Percentiles rank a stretch among this genome's conserved stretches.
phyloP scores from a whole-genome alignment of 2,113 vertebrate genomes.

The Bungarus multicinctus region DNA sequence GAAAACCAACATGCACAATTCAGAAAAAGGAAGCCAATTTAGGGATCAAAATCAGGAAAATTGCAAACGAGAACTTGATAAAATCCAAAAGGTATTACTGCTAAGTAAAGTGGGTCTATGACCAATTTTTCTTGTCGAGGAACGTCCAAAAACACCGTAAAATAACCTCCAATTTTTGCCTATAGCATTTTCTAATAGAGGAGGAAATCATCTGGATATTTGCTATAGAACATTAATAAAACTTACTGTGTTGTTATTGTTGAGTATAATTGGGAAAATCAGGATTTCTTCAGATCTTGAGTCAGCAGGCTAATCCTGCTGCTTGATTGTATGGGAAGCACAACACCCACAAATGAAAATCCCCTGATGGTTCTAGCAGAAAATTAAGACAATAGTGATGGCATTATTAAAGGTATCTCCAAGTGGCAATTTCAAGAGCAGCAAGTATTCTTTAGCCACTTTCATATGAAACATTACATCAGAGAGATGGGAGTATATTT shows the following conservation, averaged over 20 bases:
- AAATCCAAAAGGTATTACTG: not conserved
- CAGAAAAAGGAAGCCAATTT: not conserved
- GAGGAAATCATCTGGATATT: not conserved
- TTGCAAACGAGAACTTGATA: not conserved
- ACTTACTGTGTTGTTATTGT: not conserved
- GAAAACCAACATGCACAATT: not conserved
- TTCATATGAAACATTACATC: too few species aligned
- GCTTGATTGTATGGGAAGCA: not conserved
- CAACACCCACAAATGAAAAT: not conserved
- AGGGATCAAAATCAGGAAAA: not conserved
- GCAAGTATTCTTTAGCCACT: not conserved
- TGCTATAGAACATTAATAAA: not conserved
- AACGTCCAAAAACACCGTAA: not conserved
- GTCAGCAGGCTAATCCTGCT: not conserved
- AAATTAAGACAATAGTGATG: not conserved
- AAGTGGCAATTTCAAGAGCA: not conserved
- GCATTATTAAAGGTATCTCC: not conserved
- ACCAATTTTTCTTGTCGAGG: not conserved
- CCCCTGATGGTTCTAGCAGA: not conserved
- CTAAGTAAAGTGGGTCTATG: not conserved
- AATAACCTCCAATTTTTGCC: not conserved
- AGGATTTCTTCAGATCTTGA: not conserved
- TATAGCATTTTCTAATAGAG: not conserved
- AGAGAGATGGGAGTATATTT: not conserved
- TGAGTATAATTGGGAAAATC: not conserved